These are phyloP conservation scores for Phaenicophaeus curvirostris DNA, from an alignment of 2,797 vertebrate species.

Conservation along the genomic window DNA sequence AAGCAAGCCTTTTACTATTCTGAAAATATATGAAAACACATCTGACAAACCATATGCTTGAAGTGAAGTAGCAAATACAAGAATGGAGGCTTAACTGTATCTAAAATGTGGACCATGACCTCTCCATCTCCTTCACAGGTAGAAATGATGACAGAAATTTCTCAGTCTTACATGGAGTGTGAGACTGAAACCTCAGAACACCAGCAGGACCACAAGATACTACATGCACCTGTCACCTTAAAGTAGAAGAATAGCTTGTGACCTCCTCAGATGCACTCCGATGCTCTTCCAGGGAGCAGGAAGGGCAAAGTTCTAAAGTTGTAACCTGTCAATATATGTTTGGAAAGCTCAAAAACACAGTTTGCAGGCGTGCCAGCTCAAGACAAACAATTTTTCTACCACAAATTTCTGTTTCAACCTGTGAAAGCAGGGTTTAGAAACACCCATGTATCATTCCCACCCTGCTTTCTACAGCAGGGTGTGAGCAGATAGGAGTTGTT, in stretches of 20 bases:
- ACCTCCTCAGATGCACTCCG: fast-evolving
- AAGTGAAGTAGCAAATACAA: neutral
- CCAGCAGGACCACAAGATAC: neutral
- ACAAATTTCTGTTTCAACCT: neutral
- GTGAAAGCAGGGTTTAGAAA: neutral
- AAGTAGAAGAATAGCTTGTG: neutral
- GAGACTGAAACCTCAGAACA: neutral
- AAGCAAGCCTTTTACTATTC: neutral
- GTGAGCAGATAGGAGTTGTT: neutral
- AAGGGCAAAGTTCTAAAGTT: neutral
- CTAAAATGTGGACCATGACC: neutral
- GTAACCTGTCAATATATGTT: neutral
- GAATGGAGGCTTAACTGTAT: neutral
- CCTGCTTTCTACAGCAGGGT: neutral
- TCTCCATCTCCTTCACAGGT: neutral
- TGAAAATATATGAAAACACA: neutral
- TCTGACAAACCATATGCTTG: neutral
- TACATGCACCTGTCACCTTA: neutral
- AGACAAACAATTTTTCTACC: neutral
- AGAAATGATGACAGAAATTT: neutral
- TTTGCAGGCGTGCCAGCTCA: neutral
- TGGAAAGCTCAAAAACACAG: neutral
- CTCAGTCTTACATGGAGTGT: neutral
- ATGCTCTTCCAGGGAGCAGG: neutral
- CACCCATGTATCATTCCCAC: neutral